These are phyloP conservation scores for Ophion obscuratus DNA, from an alignment of 2,888 invertebrate genomes.

Conservation along the genomic window DNA sequence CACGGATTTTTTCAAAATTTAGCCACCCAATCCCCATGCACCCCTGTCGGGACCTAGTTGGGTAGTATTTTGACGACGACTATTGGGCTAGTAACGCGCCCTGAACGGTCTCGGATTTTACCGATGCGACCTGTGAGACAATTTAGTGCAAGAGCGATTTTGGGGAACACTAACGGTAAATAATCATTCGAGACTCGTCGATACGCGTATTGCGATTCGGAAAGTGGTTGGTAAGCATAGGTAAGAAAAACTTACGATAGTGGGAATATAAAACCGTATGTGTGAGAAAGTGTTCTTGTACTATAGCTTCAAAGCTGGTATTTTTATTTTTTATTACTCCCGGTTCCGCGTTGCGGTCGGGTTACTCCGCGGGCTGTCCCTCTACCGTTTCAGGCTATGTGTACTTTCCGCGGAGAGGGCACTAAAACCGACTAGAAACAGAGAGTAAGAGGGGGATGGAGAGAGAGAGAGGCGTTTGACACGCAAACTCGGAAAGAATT, in stretches of 20 bases:
- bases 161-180: neutral
- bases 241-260: neutral
- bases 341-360: conserved; percentile 17
- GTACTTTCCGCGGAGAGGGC: neutral
- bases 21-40: too few species aligned
- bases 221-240: neutral
- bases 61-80: too few species aligned
- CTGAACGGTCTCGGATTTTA: too few species aligned
- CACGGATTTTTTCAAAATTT: too few species aligned
- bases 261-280: neutral
- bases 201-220: conserved; percentile 29
- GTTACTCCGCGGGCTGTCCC: conserved; percentile 13
- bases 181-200: conserved; percentile 50
- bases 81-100: too few species aligned
- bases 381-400: conserved; percentile 25
- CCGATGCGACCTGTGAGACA: too few species aligned
- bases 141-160: too few species aligned
- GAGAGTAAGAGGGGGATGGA: neutral
- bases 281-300: conserved; percentile 19
- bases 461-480: conserved; percentile 52
- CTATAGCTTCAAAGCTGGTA: neutral
- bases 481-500: conserved; percentile 26
- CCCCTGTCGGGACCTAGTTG: too few species aligned
- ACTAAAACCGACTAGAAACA: neutral
- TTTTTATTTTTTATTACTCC: conserved; percentile 36